Conservation (phyloP, 2,797 vertebrate genomes). For the Columba guinea region DNA sequence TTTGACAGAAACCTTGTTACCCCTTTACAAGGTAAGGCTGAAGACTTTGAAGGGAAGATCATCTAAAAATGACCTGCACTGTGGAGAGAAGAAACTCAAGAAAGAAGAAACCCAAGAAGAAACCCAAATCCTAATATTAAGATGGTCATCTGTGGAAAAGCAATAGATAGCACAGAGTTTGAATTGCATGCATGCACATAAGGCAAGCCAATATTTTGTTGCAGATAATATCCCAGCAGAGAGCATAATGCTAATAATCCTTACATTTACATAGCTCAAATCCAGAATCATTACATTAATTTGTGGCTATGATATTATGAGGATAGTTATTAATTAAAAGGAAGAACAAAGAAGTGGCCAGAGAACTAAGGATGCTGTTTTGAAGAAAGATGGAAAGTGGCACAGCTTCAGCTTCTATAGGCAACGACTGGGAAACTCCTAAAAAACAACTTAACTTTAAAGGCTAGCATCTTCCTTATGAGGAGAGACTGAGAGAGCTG, state of each 20-base stretch:
- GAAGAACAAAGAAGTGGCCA: background rate
- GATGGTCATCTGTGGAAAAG: background rate
- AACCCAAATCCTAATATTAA: background rate
- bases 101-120: background rate
- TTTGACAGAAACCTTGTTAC: background rate
- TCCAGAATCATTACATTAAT: background rate
- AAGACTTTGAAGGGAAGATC: background rate
- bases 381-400: background rate
- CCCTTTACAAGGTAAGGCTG: background rate
- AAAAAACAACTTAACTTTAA: background rate
- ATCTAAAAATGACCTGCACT: background rate
- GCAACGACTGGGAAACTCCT: background rate
- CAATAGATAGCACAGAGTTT: background rate
- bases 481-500: too few species aligned
- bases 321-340: background rate
- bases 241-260: background rate
- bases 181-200: background rate
- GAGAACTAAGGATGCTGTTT: background rate
- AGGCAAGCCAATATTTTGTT: background rate
- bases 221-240: background rate
- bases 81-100: background rate
- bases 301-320: background rate
- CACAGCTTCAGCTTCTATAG: background rate
- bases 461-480: background rate
- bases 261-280: background rate